A percentile compares a stretch with the other conserved stretches of the same genome.
These are phyloP conservation scores for Pseudomyrmex pallidus DNA, from an alignment of 1,140 invertebrate species.

Conservation along the genomic window DNA sequence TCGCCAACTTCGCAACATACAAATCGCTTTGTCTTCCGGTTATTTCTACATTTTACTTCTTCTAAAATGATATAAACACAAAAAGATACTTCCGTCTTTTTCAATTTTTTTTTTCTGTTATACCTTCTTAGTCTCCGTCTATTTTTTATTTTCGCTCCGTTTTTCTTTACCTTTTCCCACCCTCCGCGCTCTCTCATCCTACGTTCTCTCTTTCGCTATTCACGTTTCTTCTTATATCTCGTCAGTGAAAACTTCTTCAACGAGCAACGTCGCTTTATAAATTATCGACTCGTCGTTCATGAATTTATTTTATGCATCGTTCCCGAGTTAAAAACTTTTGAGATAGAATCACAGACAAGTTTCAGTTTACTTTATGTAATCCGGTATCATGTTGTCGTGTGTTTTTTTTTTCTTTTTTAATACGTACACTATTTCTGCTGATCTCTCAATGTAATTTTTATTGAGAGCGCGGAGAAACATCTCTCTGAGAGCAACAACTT, in stretches of 20 bases:
- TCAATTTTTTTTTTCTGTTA: constrained; percentile 36
- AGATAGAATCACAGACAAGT: not conserved
- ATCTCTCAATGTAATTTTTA: not conserved
- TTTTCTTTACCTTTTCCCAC: not conserved
- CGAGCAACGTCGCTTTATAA: constrained; percentile 13
- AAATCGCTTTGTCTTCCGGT: constrained; percentile 17
- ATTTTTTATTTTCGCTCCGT: constrained; percentile 39
- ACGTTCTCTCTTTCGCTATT: not conserved
- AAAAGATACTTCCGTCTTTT: constrained; percentile 27
- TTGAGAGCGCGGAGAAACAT: constrained; percentile 16
- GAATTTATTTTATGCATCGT: not conserved
- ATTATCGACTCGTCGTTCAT: constrained; percentile 34
- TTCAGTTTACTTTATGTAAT: not conserved
- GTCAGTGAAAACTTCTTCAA: not conserved
- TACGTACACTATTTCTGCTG: no score
- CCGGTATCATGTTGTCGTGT: no score
- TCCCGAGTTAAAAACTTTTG: not conserved
- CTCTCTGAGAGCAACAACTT: constrained; percentile 43
- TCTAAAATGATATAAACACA: constrained; percentile 21
- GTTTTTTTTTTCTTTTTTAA: no score
- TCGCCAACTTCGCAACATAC: constrained; percentile 54
- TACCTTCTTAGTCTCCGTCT: constrained; percentile 19
- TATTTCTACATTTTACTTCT: constrained; percentile 51
- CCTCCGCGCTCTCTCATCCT: constrained; percentile 1
- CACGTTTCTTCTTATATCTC: not conserved